Evolutionary conservation across 2,113 vertebrate species (phyloP).

Genomic region (Piaya cayana): DNA sequence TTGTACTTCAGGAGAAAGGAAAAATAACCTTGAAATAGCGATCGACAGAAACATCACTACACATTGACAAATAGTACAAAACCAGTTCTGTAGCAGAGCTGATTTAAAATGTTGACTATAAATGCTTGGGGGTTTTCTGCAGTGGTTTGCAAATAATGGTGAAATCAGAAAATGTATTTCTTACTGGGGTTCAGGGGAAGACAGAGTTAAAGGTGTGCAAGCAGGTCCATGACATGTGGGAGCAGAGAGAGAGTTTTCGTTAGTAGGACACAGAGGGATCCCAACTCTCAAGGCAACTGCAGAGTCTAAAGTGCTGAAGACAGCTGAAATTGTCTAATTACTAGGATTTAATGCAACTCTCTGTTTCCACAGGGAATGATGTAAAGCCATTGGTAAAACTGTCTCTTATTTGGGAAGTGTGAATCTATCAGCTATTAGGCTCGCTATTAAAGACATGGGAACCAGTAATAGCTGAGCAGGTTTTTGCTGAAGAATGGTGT

Average conservation of each 20-base stretch:
- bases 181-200: not conserved
- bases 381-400: conserved; percentile 13
- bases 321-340: conserved; percentile 44
- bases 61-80: not conserved
- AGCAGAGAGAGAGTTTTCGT: not conserved
- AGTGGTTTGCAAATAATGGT: not conserved
- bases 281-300: not conserved
- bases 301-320: not conserved
- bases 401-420: not conserved
- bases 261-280: not conserved
- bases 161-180: not conserved
- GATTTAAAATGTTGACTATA: not conserved
- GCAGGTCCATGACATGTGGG: accelerated
- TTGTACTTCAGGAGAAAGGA: not conserved
- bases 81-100: not conserved
- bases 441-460: conserved; percentile 14
- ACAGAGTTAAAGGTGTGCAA: not conserved
- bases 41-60: not conserved
- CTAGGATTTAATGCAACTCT: conserved; percentile 30
- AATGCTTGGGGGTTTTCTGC: not conserved
- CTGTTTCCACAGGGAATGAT: conserved; percentile 20
- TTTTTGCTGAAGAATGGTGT: conserved; percentile 25
- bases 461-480: not conserved
- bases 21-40: not conserved
- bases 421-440: not conserved